Evolutionary conservation across 2,888 invertebrate species (phyloP).

Genomic region (Diachrysia chrysitis): DNA sequence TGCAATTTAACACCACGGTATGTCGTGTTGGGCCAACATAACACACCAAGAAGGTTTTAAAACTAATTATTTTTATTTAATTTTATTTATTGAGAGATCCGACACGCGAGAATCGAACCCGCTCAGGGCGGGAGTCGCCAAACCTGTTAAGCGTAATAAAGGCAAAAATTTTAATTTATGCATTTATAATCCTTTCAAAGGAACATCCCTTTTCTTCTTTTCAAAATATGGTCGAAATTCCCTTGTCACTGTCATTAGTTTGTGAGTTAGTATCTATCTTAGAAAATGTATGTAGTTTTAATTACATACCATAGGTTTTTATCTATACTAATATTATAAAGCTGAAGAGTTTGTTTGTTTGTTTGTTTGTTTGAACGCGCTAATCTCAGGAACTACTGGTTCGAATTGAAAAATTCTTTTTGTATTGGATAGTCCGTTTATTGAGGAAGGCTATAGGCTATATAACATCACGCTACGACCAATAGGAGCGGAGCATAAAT

Average conservation of each 20-base stretch:
- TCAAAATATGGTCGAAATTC: not conserved
- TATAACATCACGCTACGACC: no score
- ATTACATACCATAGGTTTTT: slow-evolving; percentile 73
- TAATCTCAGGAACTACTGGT: no score
- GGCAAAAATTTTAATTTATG: slow-evolving; percentile 62
- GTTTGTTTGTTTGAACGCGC: no score
- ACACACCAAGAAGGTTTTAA: slow-evolving; percentile 67
- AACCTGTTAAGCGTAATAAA: slow-evolving; percentile 75
- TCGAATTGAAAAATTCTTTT: no score
- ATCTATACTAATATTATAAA: no score
- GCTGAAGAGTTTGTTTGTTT: no score
- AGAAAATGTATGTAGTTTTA: slow-evolving; percentile 66
- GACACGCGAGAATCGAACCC: slow-evolving; percentile 74
- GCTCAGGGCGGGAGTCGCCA: slow-evolving; percentile 72
- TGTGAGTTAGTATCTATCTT: slow-evolving; percentile 69
- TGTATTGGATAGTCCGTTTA: no score
- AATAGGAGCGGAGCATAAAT: no score
- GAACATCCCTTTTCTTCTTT: slow-evolving; percentile 19
- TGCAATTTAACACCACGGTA: slow-evolving; percentile 77
- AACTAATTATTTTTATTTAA: slow-evolving; percentile 85
- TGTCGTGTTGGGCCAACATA: slow-evolving; percentile 79
- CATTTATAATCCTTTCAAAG: slow-evolving; percentile 17
- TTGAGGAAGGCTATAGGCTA: no score
- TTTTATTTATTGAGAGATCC: slow-evolving; percentile 81
- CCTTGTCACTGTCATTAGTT: not conserved